Evolutionary conservation across 1,140 invertebrate species (phyloP), one percentile per base, ranked within the genome.

Genomic region (Nephila pilipes): DNA sequence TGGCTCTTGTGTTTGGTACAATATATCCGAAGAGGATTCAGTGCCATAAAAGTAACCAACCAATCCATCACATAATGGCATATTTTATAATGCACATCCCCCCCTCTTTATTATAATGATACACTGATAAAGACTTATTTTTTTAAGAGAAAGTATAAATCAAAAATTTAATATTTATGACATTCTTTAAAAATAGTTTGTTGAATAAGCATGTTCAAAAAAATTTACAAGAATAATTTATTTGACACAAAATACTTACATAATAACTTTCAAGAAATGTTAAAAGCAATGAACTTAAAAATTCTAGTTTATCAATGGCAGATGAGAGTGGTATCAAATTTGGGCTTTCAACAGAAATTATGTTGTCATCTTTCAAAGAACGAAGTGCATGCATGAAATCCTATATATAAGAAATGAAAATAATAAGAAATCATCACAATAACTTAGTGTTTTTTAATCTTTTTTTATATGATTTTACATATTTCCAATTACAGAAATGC

Each of bases 261-360:
- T 83, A 46, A 83, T 93, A 93, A 25, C 55, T 85, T 57, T 89
- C 22, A 22, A 93, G 29, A 46, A 93, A 93, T n/a, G 69, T 85
- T 16, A 89, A 25, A 16, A 93, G 29, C 29, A 93, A 46, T 60
- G 55, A 22, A 46, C 85, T 85, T 25, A 93, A 83, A 55, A 93
- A 93, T 69, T 89, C 79, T 83, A 89, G n/a, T 93, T 89, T 93
- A 29, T 93, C 85, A 32, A 54, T 8, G 65, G 65, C n/a, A 18
- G 60, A 60, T 55, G 75, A n/a, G 18, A 60, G 32, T 20, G 14
- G 58, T 54, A 36, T 36, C 16, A 88, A 20, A 54, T 89, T 93
- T 60, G 29, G 12, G 22, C n/a, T 87, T 22, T 93, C 85, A 18
- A 80, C 55, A 29, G 36, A 79, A 60, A 93, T 63, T 0, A 93